phyloP scores from a whole-genome alignment of 2,113 vertebrate genomes.

The Platysteira castanea region DNA sequence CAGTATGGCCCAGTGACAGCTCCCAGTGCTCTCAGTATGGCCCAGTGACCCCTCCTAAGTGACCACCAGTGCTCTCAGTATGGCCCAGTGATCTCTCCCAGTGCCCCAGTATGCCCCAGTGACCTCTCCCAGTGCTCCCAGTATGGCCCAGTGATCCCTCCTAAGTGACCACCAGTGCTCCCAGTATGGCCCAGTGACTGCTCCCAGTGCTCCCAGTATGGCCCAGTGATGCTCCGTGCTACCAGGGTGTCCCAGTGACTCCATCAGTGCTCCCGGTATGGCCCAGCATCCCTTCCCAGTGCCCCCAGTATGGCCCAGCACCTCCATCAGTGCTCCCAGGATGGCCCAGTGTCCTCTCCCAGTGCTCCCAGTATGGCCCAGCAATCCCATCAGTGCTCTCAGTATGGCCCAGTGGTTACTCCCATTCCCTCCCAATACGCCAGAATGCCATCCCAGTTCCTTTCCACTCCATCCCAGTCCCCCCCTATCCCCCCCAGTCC shows the following conservation, averaged over 20 bases:
- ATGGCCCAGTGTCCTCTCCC: neutral
- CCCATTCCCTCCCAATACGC: no score
- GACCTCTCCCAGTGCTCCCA: no score
- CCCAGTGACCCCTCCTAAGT: neutral
- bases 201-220: neutral
- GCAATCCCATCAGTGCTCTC: no score
- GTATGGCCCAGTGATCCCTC: neutral
- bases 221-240: no score
- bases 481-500: neutral
- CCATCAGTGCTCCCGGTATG: neutral
- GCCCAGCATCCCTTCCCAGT: neutral
- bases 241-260: no score
- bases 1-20: neutral
- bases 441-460: neutral
- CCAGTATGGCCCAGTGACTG: neutral
- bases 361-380: neutral
- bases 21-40: neutral
- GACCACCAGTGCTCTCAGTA: neutral
- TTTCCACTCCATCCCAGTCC: neutral
- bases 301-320: neutral
- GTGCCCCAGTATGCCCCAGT: neutral
- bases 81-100: neutral
- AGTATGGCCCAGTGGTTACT: neutral
- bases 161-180: neutral
- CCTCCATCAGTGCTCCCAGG: neutral